Base-by-base conservation (phyloP, 2,888 invertebrate species). In the Drosophila robusta region DNA sequence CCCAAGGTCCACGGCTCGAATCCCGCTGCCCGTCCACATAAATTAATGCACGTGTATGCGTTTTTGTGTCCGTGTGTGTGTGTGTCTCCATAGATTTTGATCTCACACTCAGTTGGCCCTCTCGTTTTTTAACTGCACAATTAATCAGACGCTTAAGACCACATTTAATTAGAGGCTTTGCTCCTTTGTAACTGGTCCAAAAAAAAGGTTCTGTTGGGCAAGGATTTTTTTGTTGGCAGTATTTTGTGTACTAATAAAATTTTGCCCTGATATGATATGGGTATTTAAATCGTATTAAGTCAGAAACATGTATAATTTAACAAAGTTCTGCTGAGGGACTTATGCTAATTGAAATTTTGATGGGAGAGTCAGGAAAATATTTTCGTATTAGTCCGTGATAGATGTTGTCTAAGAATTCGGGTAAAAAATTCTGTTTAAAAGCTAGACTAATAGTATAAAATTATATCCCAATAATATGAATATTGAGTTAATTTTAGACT, bases 91-190 rank as follows among this genome's bases (percentile, higher is more conserved):
- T 47, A 80, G 76, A 80, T 47, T 80, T 63, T 32, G 22, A 46
- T 55, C 67, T 38, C 66, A 39, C 32, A 24, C 58, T 42, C 41
- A 3, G 8, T 29, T 57, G 7, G 11, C 11, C 47, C 36, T 8
- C 50, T 61, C 61, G 55, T 24, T 75, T 70, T 78, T 77, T 72
- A 83, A 87, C 79, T 72, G 79, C 69, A 77, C 83, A 83, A 83
- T 83, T 83, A 83, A 83, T 83, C 87, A 83, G 76, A 54, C 69
- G 77, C 65, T 72, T 78, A 69, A 83, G 76, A 73, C 65, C 80
- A 72, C 87, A 70, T 83, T 83, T 83, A 83, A 83, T 83, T 83
- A 87, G 81, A 75, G 75, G 55, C 80, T 62, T 61, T 68, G 44
- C 60, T 61, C 41, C 47, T 24, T 55, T 60, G 26, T 56, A 45